A percentile compares a stretch with the other conserved stretches of the same genome.
These are phyloP conservation scores for Plectrocnemia conspersa DNA, from an alignment of 1,140 invertebrate genomes.

Conservation along the genomic window DNA sequence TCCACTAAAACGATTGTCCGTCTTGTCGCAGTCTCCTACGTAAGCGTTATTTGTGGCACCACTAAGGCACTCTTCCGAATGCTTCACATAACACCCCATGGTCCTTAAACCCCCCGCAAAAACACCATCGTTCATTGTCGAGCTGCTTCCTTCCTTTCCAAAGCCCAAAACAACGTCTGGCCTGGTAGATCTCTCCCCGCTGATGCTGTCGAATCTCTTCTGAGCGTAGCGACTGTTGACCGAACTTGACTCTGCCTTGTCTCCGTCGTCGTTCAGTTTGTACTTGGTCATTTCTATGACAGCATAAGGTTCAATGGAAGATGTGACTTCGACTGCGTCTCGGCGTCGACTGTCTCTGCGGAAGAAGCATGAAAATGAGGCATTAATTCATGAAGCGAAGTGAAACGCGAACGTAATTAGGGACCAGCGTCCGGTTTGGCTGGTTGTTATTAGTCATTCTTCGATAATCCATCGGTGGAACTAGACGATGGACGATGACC, in stretches of 20 bases:
- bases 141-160: background rate
- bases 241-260: background rate
- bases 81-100: conserved; percentile 23
- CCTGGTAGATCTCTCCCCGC: background rate
- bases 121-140: conserved; percentile 2
- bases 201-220: conserved; percentile 24
- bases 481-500: no score
- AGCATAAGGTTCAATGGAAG: background rate
- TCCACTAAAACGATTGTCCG: conserved; percentile 12
- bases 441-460: no score
- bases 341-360: background rate
- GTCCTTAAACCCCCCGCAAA: background rate
- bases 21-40: conserved; percentile 15
- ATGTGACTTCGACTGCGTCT: background rate
- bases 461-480: no score
- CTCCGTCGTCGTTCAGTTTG: conserved; percentile 17
- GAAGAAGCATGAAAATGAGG: conserved; percentile 9
- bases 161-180: background rate
- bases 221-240: conserved; percentile 21
- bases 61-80: conserved; percentile 14
- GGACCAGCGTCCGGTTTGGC: background rate
- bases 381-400: background rate
- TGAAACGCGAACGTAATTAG: background rate
- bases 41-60: conserved; percentile 14
- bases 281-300: conserved; percentile 23